Evolutionary conservation across 2,113 vertebrate genomes (phyloP).

Genomic region (Cephalopholis sonnerati): DNA sequence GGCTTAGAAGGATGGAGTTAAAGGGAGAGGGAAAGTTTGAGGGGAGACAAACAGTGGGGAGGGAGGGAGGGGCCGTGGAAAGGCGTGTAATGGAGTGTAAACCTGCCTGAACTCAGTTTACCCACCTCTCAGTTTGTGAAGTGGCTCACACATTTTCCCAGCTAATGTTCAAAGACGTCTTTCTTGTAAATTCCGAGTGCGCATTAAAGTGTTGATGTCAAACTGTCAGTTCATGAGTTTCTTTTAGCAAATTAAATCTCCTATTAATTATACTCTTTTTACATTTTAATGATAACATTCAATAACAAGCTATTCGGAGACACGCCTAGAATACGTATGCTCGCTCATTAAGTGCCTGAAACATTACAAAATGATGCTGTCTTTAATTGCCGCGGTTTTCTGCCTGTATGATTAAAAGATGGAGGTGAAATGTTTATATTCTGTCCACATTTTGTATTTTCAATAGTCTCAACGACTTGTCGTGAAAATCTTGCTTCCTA

Average conservation of each 20-base stretch:
- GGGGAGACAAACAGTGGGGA: conserved; percentile 31
- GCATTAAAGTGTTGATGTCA: neutral
- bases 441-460: neutral
- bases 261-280: neutral
- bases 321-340: neutral
- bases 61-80: conserved; percentile 35
- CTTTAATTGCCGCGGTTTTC: neutral
- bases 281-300: neutral
- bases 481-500: neutral
- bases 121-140: conserved; percentile 41
- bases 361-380: neutral
- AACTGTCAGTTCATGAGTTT: neutral
- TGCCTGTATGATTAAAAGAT: neutral
- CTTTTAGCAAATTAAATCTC: neutral
- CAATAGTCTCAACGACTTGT: neutral
- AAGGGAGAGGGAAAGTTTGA: conserved; percentile 54
- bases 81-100: conserved; percentile 62
- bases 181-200: neutral
- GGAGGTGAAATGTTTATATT: conserved; percentile 2
- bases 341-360: neutral
- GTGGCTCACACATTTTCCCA: neutral
- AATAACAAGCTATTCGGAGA: conserved; percentile 5
- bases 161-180: conserved; percentile 8
- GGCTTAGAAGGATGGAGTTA: conserved; percentile 63
- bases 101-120: conserved; percentile 51